Conservation (phyloP, 2,797 vertebrate species). For the Todus mexicanus region DNA sequence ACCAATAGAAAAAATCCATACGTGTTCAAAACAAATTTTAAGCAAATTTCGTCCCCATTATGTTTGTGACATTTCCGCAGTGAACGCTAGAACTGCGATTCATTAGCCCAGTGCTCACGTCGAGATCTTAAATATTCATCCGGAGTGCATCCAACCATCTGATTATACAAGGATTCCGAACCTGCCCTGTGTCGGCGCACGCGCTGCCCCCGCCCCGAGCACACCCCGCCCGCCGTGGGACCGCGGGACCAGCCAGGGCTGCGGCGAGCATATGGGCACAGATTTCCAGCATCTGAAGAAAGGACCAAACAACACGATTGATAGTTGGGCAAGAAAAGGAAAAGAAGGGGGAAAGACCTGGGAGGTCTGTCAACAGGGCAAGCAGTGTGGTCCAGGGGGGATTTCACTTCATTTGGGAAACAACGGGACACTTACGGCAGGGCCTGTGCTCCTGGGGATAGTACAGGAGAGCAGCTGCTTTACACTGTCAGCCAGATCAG, state of each 20-base stretch:
- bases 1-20: not conserved
- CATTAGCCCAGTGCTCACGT: not conserved
- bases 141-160: not conserved
- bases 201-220: not conserved
- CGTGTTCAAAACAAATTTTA: slow-evolving; percentile 40
- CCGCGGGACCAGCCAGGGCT: not conserved
- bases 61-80: not conserved
- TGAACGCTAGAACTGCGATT: not conserved
- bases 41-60: slow-evolving; percentile 29
- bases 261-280: not conserved
- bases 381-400: slow-evolving; percentile 29
- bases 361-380: slow-evolving; percentile 46
- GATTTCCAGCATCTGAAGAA: not conserved
- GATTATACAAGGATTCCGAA: not conserved
- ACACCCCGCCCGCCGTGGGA: rapidly evolving
- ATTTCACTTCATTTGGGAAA: slow-evolving; percentile 40
- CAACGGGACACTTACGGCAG: slow-evolving; percentile 7
- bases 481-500: slow-evolving; percentile 45
- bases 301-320: not conserved
- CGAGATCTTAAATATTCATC: not conserved
- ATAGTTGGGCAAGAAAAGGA: not conserved
- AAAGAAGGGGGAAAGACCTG: not conserved
- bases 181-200: rapidly evolving
- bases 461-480: slow-evolving; percentile 58
- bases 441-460: slow-evolving; percentile 37